Percentiles rank a stretch among this genome's conserved stretches.
Conservation (phyloP, 1,140 invertebrate genomes). For the Kradibia gibbosae region DNA sequence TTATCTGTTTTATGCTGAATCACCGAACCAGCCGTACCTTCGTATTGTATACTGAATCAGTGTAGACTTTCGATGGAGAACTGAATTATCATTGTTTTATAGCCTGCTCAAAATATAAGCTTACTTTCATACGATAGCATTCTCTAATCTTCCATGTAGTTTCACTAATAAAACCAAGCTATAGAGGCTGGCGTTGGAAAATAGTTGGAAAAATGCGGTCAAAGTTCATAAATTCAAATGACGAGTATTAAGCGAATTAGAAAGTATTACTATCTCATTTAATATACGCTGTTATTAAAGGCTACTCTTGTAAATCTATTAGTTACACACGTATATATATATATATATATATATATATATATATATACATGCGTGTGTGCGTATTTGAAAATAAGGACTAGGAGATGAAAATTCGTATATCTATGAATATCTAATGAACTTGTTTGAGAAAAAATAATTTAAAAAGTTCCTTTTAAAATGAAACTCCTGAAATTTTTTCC, state of each 20-base stretch:
- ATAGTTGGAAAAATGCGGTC: slow-evolving; percentile 14
- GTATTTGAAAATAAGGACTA: no score
- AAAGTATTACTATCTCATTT: background rate
- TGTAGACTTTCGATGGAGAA: background rate
- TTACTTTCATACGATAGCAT: background rate
- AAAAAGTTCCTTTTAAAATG: background rate
- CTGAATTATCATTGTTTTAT: background rate
- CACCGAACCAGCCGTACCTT: background rate
- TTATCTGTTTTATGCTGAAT: background rate
- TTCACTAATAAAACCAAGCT: background rate
- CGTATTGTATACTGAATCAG: background rate
- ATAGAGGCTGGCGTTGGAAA: background rate
- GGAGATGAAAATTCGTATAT: background rate
- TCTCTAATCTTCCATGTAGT: background rate
- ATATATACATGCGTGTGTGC: no score
- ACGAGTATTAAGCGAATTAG: background rate
- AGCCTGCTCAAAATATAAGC: background rate
- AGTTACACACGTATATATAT: no score
- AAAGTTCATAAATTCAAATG: slow-evolving; percentile 22
- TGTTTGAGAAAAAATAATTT: background rate
- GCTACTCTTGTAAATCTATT: background rate
- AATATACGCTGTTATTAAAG: background rate
- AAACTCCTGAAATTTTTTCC: background rate
- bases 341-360: no score
- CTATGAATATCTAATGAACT: background rate